Evolutionary conservation across 2,113 vertebrate species (phyloP).

Genomic region (Rhea americana): DNA sequence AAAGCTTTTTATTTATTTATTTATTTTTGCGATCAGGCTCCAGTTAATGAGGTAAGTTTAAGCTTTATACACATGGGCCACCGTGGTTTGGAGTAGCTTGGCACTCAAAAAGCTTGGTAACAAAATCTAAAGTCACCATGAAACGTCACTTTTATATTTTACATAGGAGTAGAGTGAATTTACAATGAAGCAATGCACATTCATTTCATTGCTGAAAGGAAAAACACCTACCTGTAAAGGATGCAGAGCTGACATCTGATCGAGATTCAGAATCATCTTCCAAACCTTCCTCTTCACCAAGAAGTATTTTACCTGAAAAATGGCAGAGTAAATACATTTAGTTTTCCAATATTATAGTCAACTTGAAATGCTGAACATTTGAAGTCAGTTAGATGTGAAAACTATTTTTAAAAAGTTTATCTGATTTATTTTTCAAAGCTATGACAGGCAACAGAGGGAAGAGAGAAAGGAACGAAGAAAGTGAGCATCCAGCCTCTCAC

Average conservation of each 20-base stretch:
- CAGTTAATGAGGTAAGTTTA: background rate
- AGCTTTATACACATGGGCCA: background rate
- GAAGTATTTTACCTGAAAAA: constrained; percentile 87
- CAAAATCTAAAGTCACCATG: background rate
- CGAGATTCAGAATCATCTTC: constrained; percentile 90
- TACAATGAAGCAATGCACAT: background rate
- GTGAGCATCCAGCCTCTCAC: background rate
- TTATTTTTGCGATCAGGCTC: too few species aligned
- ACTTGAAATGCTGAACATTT: background rate
- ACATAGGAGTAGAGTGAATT: background rate
- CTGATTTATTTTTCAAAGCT: background rate
- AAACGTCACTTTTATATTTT: background rate
- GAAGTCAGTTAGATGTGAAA: background rate
- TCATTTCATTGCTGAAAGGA: background rate
- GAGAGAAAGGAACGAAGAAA: background rate
- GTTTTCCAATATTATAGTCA: background rate
- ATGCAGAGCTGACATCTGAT: constrained; percentile 82
- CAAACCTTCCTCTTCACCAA: constrained; percentile 89
- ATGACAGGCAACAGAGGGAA: background rate
- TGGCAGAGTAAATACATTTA: background rate
- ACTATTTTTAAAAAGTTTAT: background rate
- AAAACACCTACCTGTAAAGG: constrained; percentile 82
- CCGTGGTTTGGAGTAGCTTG: background rate
- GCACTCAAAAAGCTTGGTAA: too few species aligned
- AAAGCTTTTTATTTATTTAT: too few species aligned